phyloP scores from a whole-genome alignment of 2,113 vertebrate species.

The Amblyornis subalaris region DNA sequence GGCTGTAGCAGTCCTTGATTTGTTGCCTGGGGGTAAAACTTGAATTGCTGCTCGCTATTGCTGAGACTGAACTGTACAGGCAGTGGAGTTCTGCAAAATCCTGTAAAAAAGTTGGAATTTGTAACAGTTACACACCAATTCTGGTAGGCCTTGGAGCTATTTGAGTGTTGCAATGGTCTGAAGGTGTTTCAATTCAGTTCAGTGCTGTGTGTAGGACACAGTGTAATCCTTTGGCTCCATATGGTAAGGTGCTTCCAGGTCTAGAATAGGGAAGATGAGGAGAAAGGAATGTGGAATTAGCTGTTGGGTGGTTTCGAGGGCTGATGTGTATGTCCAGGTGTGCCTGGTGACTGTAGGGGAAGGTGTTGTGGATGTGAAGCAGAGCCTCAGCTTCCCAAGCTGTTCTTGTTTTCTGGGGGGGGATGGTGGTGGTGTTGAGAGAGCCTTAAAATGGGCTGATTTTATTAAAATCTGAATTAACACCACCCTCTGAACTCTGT shows the following conservation, averaged over 20 bases:
- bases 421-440: neutral
- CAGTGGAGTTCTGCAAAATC: neutral
- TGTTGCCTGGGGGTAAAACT: neutral
- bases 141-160: neutral
- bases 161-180: neutral
- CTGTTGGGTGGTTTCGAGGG: neutral
- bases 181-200: neutral
- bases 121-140: fast-evolving
- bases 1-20: neutral
- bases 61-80: neutral
- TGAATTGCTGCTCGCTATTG: neutral
- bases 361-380: neutral
- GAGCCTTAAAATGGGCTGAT: neutral
- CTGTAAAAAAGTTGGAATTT: neutral
- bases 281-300: neutral
- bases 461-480: neutral
- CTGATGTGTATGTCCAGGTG: neutral
- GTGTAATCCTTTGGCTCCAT: fast-evolving
- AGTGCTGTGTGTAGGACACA: fast-evolving
- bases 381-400: neutral
- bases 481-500: neutral
- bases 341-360: neutral
- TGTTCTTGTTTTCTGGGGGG: neutral
- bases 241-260: fast-evolving
- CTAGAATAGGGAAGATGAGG: fast-evolving